Base-by-base conservation (phyloP, 2,113 vertebrate species). In the Marmota monax region DNA sequence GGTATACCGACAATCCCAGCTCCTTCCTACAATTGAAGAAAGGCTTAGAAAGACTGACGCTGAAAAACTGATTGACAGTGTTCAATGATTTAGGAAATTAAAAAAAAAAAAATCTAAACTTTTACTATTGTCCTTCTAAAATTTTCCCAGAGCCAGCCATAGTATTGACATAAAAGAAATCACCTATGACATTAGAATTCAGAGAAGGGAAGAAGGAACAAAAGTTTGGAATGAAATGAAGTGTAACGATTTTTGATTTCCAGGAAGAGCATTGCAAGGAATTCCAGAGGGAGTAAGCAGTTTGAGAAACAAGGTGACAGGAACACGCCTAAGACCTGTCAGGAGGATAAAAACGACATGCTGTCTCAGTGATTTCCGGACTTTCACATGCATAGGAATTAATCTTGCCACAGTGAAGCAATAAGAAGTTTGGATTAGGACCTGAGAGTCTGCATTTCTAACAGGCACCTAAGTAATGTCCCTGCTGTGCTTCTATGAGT, bases 131-230 rank as follows among this genome's bases (percentile, higher is more conserved):
- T 67, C 39, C n/a, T 94, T 17, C 39, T 58, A 93, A 34, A 91
- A 95, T 84, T 83, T 74, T 78, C 23, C 29, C 37, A 76, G 72
- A 23, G 2, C 34, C 17, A 56, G 34, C 11, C 34, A 80, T 45
- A 61, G 48, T 39, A 58, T 32, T 82, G 20, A 1, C 72, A 56
- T 51, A 53, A 89, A 74, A 72, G 27, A 83, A 94, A 82, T 1
- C n/a, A 78, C 18, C 32, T 29, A 11, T 23, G 12, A 45, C 37
- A 61, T 29, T 84, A 76, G 77, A 84, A 76, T 72, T 72, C 37
- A 70, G 48, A 82, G 32, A 67, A 72, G 8, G 18, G 14, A 65
- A 96, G 83, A 34, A 84, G n/a, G 82, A 96, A 51, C 34, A 56
- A 37, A 70, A 7, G 9, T 92, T 72, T 90, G 2, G 7, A 51